Percentiles rank a stretch among this genome's conserved stretches.
Conservation (phyloP, 2,797 vertebrate genomes). For the Lepidocolaptes lacrymiger region DNA sequence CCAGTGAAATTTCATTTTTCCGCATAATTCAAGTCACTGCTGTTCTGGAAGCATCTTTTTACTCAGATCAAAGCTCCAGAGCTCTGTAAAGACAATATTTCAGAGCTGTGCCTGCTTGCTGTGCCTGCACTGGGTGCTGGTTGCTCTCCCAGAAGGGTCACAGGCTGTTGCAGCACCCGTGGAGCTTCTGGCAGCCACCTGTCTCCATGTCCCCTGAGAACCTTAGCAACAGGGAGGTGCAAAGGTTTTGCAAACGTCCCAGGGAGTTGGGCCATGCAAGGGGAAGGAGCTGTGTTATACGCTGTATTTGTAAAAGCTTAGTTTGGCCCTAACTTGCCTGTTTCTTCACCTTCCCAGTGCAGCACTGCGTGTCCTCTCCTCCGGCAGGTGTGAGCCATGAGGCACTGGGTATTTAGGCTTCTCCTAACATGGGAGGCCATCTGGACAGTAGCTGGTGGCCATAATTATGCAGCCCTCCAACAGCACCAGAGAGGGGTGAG, state of each 20-base stretch:
- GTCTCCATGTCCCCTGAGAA: neutral
- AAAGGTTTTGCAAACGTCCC: neutral
- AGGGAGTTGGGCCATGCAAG: fast-evolving
- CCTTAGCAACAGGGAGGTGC: neutral
- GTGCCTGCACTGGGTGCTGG: fast-evolving
- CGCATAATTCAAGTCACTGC: neutral
- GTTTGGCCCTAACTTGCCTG: neutral
- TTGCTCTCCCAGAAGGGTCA: neutral
- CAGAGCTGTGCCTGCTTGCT: fast-evolving
- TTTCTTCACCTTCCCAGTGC: fast-evolving
- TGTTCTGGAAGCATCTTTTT: neutral
- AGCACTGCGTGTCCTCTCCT: fast-evolving
- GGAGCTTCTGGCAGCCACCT: neutral
- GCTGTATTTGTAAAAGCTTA: neutral
- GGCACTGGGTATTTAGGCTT: neutral
- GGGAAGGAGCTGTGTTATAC: neutral
- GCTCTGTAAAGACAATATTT: neutral
- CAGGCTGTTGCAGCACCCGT: neutral
- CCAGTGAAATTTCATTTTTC: neutral
- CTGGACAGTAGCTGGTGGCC: neutral
- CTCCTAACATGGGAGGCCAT: neutral
- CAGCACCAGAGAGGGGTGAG: fast-evolving
- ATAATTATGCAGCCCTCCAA: neutral
- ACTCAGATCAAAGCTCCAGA: neutral
- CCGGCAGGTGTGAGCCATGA: neutral